Conservation (phyloP, 2,888 invertebrate genomes). For the Gasteruption jaculator region DNA sequence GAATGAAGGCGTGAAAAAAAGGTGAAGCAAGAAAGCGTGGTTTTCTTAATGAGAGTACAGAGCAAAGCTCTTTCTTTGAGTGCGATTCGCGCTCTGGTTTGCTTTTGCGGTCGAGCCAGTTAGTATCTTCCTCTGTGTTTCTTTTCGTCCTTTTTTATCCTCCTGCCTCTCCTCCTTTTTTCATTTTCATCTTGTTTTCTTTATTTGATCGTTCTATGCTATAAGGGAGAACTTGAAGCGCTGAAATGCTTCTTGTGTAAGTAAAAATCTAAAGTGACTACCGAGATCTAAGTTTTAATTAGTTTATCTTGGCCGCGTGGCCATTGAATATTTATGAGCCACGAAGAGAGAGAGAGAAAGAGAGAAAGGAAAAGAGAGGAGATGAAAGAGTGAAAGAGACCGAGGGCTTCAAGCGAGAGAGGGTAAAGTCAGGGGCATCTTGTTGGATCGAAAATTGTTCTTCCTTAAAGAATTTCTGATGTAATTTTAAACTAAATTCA, state of each 20-base stretch:
- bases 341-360: slow-evolving; percentile 28
- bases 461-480: background rate
- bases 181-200: too few relatives aligned
- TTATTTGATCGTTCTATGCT: too few relatives aligned
- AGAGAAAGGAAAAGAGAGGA: slow-evolving; percentile 19
- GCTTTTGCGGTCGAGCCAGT: too few relatives aligned
- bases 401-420: slow-evolving; percentile 6
- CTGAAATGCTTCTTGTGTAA: slow-evolving; percentile 53
- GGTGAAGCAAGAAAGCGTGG: slow-evolving; percentile 30
- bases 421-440: background rate
- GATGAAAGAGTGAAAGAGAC: slow-evolving; percentile 17
- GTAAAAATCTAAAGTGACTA: slow-evolving; percentile 53
- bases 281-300: slow-evolving; percentile 53
- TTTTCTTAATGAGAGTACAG: slow-evolving; percentile 52
- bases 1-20: background rate
- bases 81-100: too few relatives aligned
- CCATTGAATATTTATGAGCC: slow-evolving; percentile 53
- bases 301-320: slow-evolving; percentile 53
- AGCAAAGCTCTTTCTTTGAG: slow-evolving; percentile 51
- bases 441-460: slow-evolving; percentile 3
- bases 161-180: background rate
- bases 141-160: slow-evolving; percentile 12
- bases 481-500: too few relatives aligned
- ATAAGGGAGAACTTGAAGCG: too few relatives aligned
- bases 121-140: too few relatives aligned